A percentile compares a stretch with the other conserved stretches of the same genome.
Conservation (phyloP, 2,797 vertebrate genomes). For the Gymnoscopelus microlampas region DNA sequence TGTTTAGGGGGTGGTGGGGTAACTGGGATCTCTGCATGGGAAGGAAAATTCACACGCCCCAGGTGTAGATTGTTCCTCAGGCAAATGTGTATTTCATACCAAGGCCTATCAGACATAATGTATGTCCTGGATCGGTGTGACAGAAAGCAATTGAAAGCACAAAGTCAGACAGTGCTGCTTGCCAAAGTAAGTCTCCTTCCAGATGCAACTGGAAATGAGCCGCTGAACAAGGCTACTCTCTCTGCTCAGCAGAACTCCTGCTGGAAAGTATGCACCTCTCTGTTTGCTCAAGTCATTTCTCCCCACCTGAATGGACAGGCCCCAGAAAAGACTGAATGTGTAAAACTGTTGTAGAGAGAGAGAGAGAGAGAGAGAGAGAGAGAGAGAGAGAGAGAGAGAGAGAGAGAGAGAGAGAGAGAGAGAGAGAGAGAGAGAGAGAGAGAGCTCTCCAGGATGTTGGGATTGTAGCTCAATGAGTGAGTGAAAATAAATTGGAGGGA, state of each 20-base stretch:
- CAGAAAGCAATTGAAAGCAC: conserved; percentile 15
- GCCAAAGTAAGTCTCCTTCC: conserved; percentile 36
- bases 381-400: too few species aligned
- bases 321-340: conserved; percentile 69
- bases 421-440: too few species aligned
- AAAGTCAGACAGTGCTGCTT: conserved; percentile 21
- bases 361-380: not conserved
- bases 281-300: conserved; percentile 63
- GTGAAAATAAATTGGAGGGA: too few species aligned
- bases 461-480: too few species aligned
- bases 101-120: not conserved
- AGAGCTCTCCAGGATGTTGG: too few species aligned
- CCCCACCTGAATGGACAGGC: conserved; percentile 55
- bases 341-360: conserved; percentile 54
- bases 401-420: too few species aligned
- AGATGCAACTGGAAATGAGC: conserved; percentile 37
- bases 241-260: conserved; percentile 44
- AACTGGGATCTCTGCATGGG: too few species aligned
- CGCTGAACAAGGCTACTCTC: conserved; percentile 58
- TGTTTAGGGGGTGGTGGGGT: not conserved
- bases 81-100: conserved; percentile 1
- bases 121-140: not conserved
- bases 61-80: too few species aligned
- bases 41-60: too few species aligned
- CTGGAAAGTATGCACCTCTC: conserved; percentile 55